Evolutionary conservation across 2,888 invertebrate genomes (phyloP).

Genomic region (Mystacides longicornis): DNA sequence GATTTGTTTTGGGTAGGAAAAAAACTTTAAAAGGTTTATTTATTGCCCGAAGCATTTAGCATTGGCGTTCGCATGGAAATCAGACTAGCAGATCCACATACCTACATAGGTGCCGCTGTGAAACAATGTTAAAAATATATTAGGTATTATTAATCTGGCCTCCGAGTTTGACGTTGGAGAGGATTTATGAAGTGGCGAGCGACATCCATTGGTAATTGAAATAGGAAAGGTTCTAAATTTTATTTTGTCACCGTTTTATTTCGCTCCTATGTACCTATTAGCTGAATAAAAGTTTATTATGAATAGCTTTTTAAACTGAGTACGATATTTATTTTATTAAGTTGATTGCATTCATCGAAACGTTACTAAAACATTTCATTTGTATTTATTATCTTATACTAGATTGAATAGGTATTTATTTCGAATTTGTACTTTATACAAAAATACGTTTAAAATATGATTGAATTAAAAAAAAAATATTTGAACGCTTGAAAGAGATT

Average conservation of each 20-base stretch:
- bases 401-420: no score
- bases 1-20: constrained; percentile 1
- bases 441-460: no score
- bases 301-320: no score
- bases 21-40: neutral
- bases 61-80: neutral
- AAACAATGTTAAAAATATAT: neutral
- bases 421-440: no score
- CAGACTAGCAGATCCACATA: neutral
- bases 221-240: neutral
- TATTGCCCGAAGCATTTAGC: neutral
- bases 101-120: neutral
- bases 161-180: neutral
- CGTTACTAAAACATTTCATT: no score
- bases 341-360: no score
- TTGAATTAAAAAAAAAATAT: no score
- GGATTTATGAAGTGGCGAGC: constrained; percentile 1
- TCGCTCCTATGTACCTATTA: neutral
- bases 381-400: no score
- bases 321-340: no score
- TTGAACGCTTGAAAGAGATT: no score
- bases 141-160: constrained; percentile 1
- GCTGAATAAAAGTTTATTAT: neutral
- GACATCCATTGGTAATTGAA: constrained; percentile 1
- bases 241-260: neutral